These are phyloP conservation scores for Motacilla alba DNA, from an alignment of 2,113 vertebrate species.

Conservation along the genomic window DNA sequence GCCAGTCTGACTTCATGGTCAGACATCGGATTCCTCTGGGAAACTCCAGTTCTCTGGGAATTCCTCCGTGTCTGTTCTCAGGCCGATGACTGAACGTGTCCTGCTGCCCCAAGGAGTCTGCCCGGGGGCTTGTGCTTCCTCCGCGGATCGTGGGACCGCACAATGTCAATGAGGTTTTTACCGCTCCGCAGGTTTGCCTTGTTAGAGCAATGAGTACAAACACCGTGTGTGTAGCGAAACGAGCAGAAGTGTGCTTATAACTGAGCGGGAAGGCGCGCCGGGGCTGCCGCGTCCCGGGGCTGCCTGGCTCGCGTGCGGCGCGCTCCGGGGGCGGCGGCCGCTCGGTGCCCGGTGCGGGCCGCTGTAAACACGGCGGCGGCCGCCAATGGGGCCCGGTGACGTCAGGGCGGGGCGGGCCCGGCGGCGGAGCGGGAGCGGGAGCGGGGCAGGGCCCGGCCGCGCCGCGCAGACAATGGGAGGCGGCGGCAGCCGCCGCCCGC, in stretches of 20 bases:
- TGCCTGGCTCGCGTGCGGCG: accelerated
- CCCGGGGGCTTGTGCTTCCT: accelerated
- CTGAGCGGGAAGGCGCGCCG: not conserved
- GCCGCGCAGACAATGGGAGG: no score
- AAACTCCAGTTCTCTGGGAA: no score
- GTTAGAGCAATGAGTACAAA: accelerated
- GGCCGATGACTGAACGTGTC: accelerated
- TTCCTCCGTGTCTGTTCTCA: no score
- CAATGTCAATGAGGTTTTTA: no score
- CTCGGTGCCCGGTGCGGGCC: not conserved
- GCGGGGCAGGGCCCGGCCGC: not conserved
- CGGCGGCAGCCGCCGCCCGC: no score
- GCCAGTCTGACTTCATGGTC: not conserved
- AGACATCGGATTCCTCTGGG: accelerated
- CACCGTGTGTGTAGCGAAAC: accelerated
- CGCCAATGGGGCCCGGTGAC: not conserved
- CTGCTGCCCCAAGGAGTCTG: not conserved
- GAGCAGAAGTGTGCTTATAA: not conserved
- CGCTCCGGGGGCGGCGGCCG: not conserved
- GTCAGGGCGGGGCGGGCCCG: conserved; percentile 12
- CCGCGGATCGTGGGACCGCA: accelerated
- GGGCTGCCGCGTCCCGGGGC: not conserved
- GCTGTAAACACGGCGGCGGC: not conserved
- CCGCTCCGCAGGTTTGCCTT: not conserved
- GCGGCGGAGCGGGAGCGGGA: not conserved